Evolutionary conservation across 2,797 vertebrate genomes (phyloP), one percentile per base, ranked within the genome.

Genomic region (Champsocephalus gunnari): DNA sequence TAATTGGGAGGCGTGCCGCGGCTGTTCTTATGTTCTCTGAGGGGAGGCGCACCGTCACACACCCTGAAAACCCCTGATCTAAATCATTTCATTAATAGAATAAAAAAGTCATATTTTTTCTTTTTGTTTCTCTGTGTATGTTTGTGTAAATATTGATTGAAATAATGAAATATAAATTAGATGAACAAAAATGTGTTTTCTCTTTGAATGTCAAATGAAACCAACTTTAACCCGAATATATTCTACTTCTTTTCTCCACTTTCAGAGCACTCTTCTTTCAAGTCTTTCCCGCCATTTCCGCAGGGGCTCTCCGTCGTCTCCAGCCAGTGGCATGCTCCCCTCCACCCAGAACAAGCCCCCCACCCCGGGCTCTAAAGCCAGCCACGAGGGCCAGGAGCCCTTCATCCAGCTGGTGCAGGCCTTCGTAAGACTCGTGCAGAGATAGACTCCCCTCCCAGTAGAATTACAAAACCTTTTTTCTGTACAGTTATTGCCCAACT

Each of bases 391-490:
- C 57, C 98, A 99, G 91, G 98, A 99, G 90, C 97, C 97, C 5
- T 92, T 99, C 80, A 96, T 99, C 80, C 98, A 99, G 91, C 95
- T 99, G 0, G 97, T 99, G 17, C 98, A 99, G 90, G 97, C 97
- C 28, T 99, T 99, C 1, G 96, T 98, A 64, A 91, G 96, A 75
- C 97, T 98, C 0, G 95, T 99, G 75, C 98, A 99, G 85, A 95
- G 97, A 96, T 99, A 97, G 86, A 19, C 6, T 95, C 96, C 71
- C 66, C 34, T 81, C 61, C 21, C 47, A 17, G 55, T 57, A 19
- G 48, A 10, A 32, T 28, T 34, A n/a, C 34, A 28, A 48, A 41
- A 72, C 47, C 8, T 32, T 69, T 45, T 50, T 47, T 61, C 50
- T 14, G 2, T 10, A 66, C 41, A 71, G 58, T 72, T 44, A n/a